These are phyloP conservation scores for Cepaea hortensis DNA, from an alignment of 2,888 invertebrate species.

Conservation along the genomic window DNA sequence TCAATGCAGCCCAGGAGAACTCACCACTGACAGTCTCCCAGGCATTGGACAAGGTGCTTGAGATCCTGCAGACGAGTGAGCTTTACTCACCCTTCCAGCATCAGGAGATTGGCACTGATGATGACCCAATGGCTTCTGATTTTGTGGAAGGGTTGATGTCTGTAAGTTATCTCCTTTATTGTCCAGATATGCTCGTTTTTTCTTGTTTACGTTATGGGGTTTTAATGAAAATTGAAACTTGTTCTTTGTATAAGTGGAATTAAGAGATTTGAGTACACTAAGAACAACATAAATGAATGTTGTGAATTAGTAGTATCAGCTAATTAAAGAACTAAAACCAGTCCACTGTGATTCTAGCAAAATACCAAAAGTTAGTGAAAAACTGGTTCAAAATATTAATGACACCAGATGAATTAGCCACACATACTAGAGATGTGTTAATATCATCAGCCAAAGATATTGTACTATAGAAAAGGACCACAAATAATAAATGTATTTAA, in stretches of 20 bases:
- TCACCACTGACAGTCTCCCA: constrained; percentile 86
- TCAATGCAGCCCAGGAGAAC: constrained; percentile 88
- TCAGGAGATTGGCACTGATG: constrained; percentile 79
- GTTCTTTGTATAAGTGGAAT: neutral
- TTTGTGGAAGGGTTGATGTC: constrained; percentile 92
- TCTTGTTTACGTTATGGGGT: neutral
- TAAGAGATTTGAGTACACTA: neutral
- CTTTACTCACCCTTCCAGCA: constrained; percentile 89
- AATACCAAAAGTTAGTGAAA: no score
- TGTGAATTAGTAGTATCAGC: no score
- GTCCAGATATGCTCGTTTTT: neutral
- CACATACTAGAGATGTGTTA: no score
- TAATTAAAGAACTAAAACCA: no score
- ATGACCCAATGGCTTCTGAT: constrained; percentile 95
- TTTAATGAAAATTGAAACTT: neutral
- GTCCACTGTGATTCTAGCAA: no score
- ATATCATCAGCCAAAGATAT: no score
- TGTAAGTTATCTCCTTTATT: constrained; percentile 79
- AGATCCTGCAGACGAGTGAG: constrained; percentile 92
- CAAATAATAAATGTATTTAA: no score
- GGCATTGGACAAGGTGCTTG: constrained; percentile 88
- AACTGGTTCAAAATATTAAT: no score
- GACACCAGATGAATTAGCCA: no score
- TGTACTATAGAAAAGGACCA: no score
- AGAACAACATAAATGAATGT: no score